Conservation (phyloP, 2,113 vertebrate species). For the Rallus limicola region DNA sequence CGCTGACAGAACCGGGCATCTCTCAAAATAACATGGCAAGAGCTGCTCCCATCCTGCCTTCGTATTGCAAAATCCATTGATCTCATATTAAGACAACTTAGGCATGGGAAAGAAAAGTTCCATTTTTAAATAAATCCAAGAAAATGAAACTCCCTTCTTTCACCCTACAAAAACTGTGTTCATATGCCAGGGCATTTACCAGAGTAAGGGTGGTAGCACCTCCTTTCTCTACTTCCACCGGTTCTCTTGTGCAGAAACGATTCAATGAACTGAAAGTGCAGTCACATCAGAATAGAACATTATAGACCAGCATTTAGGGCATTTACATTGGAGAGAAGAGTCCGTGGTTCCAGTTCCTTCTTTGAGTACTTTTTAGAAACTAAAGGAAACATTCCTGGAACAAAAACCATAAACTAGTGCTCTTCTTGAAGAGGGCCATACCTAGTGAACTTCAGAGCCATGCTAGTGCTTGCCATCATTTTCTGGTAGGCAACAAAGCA, state of each 20-base stretch:
- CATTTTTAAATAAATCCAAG: neutral
- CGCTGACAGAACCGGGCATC: neutral
- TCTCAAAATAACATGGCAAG: neutral
- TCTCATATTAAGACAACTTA: neutral
- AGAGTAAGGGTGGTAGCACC: neutral
- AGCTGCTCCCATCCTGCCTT: neutral
- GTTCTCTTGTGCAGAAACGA: neutral
- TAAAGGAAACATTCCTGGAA: neutral
- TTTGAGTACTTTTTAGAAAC: neutral
- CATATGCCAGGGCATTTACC: too few species aligned
- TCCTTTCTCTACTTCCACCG: neutral
- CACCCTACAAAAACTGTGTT: fast-evolving
- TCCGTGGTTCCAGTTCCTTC: neutral
- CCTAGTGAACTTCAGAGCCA: neutral
- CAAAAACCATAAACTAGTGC: neutral
- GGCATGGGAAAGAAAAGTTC: neutral
- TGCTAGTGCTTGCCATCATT: fast-evolving
- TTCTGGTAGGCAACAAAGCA: neutral
- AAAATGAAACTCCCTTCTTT: neutral
- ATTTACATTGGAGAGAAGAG: neutral
- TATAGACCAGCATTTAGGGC: neutral
- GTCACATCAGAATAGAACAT: neutral
- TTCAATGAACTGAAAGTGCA: neutral
- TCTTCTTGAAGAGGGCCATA: neutral
- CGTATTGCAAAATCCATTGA: neutral